Conservation (phyloP, 2,888 invertebrate genomes). For the Subacronicta megacephala region DNA sequence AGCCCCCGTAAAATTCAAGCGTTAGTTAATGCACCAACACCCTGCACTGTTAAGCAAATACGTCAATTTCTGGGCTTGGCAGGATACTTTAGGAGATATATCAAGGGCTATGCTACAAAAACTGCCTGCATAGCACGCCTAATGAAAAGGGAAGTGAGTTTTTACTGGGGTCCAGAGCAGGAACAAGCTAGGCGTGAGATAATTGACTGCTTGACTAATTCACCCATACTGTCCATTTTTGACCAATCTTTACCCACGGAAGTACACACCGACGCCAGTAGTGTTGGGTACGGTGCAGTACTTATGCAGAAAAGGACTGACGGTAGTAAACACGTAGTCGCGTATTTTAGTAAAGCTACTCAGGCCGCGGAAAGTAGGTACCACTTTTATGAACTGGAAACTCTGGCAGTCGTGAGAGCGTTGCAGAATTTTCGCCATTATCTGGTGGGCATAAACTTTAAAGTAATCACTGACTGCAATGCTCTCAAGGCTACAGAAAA, state of each 20-base stretch:
- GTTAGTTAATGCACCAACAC: constrained; percentile 1
- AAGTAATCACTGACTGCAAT: constrained; percentile 26
- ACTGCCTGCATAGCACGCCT: constrained; percentile 20
- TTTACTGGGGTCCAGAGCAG: constrained; percentile 12
- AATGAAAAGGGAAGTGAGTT: constrained; percentile 13
- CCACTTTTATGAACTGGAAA: constrained; percentile 25
- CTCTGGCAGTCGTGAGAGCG: constrained; percentile 39
- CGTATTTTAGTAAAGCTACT: constrained; percentile 36
- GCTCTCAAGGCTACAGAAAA: constrained; percentile 9
- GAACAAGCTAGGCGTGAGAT: constrained; percentile 5
- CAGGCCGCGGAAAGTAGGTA: constrained; percentile 45
- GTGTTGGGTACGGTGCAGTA: constrained; percentile 27
- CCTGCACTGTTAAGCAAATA: neutral
- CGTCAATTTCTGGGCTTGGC: constrained; percentile 13
- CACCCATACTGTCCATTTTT: constrained; percentile 1
- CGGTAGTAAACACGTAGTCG: constrained; percentile 27
- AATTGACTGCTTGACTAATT: constrained; percentile 5
- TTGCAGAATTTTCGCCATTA: constrained; percentile 50
- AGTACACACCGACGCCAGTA: constrained; percentile 14
- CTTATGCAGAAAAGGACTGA: constrained; percentile 21
- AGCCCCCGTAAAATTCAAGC: constrained; percentile 8
- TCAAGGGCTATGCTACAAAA: constrained; percentile 4
- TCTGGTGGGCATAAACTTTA: constrained; percentile 31
- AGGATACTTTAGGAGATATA: constrained; percentile 17
- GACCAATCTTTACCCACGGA: neutral